Base-by-base conservation (phyloP, 2,888 invertebrate genomes). In the Tetrapedia diversipes region DNA sequence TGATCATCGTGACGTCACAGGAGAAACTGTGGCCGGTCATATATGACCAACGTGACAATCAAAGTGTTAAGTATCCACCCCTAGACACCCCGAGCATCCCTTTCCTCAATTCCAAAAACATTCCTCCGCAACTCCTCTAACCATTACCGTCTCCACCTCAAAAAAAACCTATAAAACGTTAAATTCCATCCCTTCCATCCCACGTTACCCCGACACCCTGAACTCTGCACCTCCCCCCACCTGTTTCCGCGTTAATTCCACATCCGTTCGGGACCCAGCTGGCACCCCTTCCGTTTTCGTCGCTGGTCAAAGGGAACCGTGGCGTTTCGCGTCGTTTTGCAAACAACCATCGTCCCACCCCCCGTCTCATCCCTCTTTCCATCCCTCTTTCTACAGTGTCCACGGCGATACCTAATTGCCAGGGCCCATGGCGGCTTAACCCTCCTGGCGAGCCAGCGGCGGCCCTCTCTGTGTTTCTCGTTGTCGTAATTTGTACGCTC, bases 401-500 rank as follows among this genome's bases (percentile, higher is more conserved):
- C 61, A 49, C 37, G 43, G 54, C 29, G 47, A 64, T 57, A 66
- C 64, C 67, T 73, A 70, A 77, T 75, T 75, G 75, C 65, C 69
- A 64, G 37, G 22, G 8, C 24, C 54, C 14, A 27, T 27, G 32
- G 24, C 45, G n/a, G n/a, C n/a, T n/a, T n/a, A n/a, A n/a, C n/a
- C n/a, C n/a, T n/a, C n/a, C 37, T 14, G 14, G 37, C 14, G 19
- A n/a, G 22, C 16, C 29, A 47, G 11, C 37, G 47, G 16, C 0
- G n/a, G n/a, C 56, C 19, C 49, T 41, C 60, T 56, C 57, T 63
- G 53, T 57, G 59, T 66, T 73, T 70, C 77, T 69, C 69, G 57
- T 69, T 66, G 54, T 81, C 79, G 79, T 82, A 83, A 83, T 81
- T 79, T 75, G 79, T 70, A 79, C 77, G 83, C 77, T 79, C 81